These are phyloP conservation scores for Stichopus horrens DNA, from an alignment of 53 echinoderm and acorn worm species.

Conservation along the genomic window DNA sequence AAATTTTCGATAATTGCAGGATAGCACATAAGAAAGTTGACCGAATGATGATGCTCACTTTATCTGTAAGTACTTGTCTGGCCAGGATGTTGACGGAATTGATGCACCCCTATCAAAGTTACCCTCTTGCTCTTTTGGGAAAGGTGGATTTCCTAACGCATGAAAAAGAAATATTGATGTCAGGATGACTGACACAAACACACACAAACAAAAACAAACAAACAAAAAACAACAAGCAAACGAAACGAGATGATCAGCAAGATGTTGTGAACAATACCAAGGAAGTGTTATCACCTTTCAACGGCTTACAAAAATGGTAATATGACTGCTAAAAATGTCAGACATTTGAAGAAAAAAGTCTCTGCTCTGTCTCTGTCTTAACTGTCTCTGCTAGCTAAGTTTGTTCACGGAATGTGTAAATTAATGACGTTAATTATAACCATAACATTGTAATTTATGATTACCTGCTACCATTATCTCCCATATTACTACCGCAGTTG, in stretches of 20 bases:
- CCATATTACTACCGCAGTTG: neutral
- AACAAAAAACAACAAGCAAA: neutral
- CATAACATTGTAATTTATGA: neutral
- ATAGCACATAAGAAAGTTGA: neutral
- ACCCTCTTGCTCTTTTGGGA: neutral
- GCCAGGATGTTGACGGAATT: neutral
- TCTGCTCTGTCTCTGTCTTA: too few relatives aligned
- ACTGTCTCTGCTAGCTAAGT: too few relatives aligned
- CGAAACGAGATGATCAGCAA: neutral
- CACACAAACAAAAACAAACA: too few relatives aligned
- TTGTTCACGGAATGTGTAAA: too few relatives aligned
- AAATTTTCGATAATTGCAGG: too few relatives aligned
- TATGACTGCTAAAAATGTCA: too few relatives aligned
- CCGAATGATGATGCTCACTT: neutral
- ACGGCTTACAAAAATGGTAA: too few relatives aligned
- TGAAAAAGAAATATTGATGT: too few relatives aligned
- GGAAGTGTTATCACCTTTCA: too few relatives aligned
- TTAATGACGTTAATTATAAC: too few relatives aligned
- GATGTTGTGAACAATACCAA: neutral
- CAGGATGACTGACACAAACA: too few relatives aligned
- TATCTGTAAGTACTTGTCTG: slow-evolving; percentile 1
- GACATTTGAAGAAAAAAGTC: too few relatives aligned
- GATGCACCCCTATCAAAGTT: neutral
- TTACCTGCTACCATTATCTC: neutral
- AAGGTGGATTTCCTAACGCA: neutral